A percentile compares a stretch with the other conserved stretches of the same genome.
phyloP scores from a whole-genome alignment of 2,888 invertebrate species.

The Lycophotia porphyrea region DNA sequence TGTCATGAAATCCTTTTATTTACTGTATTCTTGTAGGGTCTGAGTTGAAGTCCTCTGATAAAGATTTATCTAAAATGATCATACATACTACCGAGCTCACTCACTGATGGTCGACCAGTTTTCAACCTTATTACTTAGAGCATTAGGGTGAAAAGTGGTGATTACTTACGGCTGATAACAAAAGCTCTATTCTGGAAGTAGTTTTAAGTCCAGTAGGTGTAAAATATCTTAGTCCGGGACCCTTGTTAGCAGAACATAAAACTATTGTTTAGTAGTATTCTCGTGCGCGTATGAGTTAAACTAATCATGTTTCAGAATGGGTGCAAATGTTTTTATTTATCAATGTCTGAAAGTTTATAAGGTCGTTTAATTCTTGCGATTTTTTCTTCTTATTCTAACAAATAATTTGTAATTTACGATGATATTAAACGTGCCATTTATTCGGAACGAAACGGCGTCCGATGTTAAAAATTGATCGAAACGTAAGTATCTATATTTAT shows the following conservation, averaged over 20 bases:
- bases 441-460: conserved; percentile 10
- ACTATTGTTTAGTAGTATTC: background rate
- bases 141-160: background rate
- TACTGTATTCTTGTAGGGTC: background rate
- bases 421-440: conserved; percentile 24
- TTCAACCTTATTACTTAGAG: too few relatives aligned
- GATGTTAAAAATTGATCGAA: conserved; percentile 32
- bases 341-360: conserved; percentile 2
- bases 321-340: background rate
- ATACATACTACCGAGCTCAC: background rate
- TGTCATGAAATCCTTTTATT: background rate
- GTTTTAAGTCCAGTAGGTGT: background rate
- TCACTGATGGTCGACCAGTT: too few relatives aligned
- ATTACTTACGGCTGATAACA: background rate
- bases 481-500: conserved; percentile 38
- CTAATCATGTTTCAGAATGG: conserved; percentile 1
- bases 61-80: background rate
- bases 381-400: conserved; percentile 8
- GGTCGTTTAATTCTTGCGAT: background rate
- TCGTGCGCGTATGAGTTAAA: background rate
- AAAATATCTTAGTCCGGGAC: background rate
- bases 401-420: conserved; percentile 21
- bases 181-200: background rate
- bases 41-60: background rate
- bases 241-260: background rate